phyloP scores from a whole-genome alignment of 2,888 invertebrate species.

The Adelphocoris suturalis region DNA sequence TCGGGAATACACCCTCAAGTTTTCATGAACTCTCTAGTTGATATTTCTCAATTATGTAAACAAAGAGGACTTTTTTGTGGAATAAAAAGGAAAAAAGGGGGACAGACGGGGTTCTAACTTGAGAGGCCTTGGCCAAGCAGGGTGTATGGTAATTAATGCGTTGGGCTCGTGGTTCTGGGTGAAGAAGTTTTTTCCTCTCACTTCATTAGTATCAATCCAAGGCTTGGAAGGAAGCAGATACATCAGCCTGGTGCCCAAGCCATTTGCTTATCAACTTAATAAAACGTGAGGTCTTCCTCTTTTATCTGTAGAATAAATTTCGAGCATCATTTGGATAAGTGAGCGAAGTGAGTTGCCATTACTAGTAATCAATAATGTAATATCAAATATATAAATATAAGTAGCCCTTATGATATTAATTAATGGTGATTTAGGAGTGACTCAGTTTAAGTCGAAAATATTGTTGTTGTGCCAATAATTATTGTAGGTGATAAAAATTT shows the following conservation, averaged over 20 bases:
- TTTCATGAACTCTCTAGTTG: slow-evolving; percentile 11
- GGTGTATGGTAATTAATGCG: slow-evolving; percentile 55
- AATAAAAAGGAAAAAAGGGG: background rate
- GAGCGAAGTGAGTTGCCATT: too few relatives aligned
- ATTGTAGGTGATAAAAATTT: too few relatives aligned
- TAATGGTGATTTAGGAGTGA: too few relatives aligned
- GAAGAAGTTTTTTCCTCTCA: slow-evolving; percentile 54
- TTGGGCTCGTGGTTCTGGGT: background rate
- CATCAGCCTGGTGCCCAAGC: background rate
- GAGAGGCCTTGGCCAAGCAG: background rate
- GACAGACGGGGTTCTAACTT: slow-evolving; percentile 33
- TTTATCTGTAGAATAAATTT: background rate
- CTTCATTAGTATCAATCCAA: slow-evolving; percentile 61
- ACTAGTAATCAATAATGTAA: too few relatives aligned
- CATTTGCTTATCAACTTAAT: background rate
- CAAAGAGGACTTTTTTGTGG: slow-evolving; percentile 43
- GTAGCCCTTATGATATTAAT: too few relatives aligned
- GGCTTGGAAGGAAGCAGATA: background rate
- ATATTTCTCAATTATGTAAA: slow-evolving; percentile 56
- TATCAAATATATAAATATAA: too few relatives aligned
- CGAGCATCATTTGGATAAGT: too few relatives aligned
- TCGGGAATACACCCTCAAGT: background rate
- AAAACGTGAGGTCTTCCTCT: background rate
- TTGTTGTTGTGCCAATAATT: too few relatives aligned
- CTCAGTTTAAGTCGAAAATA: too few relatives aligned